phyloP scores from a whole-genome alignment of 2,888 invertebrate species.

The Lithophane socia region DNA sequence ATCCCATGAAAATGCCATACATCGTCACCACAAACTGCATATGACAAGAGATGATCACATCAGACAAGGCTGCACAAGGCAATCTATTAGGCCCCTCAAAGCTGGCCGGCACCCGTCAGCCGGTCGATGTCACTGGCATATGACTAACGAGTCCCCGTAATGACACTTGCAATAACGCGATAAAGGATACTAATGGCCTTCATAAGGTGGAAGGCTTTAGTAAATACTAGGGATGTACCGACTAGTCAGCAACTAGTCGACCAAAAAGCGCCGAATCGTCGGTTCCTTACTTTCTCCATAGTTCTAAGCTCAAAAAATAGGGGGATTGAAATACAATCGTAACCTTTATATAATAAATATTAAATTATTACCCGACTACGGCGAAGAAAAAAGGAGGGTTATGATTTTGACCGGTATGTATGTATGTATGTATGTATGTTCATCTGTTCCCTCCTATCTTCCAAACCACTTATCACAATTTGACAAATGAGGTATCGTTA shows the following conservation, averaged over 20 bases:
- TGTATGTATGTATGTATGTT: too few relatives aligned
- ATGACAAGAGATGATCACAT: slow-evolving; percentile 41
- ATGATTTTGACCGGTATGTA: too few relatives aligned
- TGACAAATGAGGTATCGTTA: too few relatives aligned
- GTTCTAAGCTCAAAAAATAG: neutral
- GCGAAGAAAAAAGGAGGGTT: too few relatives aligned
- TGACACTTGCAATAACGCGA: slow-evolving; percentile 66
- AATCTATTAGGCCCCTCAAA: slow-evolving; percentile 66
- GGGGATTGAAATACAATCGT: neutral
- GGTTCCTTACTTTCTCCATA: neutral
- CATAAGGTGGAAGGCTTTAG: slow-evolving; percentile 55
- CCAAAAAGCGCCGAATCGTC: neutral
- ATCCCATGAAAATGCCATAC: slow-evolving; percentile 3
- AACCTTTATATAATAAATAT: too few relatives aligned
- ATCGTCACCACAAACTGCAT: slow-evolving; percentile 12
- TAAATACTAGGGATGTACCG: slow-evolving; percentile 35
- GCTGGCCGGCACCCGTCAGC: slow-evolving; percentile 64
- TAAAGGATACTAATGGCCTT: slow-evolving; percentile 60
- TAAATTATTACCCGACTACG: too few relatives aligned
- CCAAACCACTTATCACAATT: too few relatives aligned
- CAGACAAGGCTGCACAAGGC: slow-evolving; percentile 26
- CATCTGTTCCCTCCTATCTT: too few relatives aligned
- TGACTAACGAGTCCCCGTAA: slow-evolving; percentile 69
- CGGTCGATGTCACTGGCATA: slow-evolving; percentile 61
- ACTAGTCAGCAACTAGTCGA: neutral